Base-by-base conservation (phyloP, 2,113 vertebrate genomes). In the Athene noctua region DNA sequence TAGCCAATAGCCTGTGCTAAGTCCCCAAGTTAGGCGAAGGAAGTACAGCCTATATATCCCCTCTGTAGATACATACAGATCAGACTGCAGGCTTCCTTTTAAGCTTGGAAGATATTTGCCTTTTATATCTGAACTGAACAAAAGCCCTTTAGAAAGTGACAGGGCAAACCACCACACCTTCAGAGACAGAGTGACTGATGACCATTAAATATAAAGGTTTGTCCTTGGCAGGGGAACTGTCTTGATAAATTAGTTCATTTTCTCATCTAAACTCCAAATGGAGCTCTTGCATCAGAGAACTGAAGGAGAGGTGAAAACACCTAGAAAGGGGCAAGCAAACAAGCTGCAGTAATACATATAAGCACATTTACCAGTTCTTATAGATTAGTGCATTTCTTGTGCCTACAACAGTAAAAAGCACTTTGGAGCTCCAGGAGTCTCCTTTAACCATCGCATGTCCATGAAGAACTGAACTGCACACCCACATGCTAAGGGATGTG, bases 211-310 rank as follows among this genome's bases (percentile, higher is more conserved):
- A 40, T 36, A 92, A 59, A 88, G 2, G 4, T 73, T 85, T 96
- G 62, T 75, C 71, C 70, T 90, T 88, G 88, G 62, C 92, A 86
- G 19, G 32, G 16, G 19, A 94, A 54, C n/a, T 34, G 30, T 42
- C 62, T 82, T 80, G 54, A 83, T 77, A 65, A 92, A 67, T 82
- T 38, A 80, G 66, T 75, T 86, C 20, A 68, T 96, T 95, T 94
- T 90, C 74, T 38, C 85, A 57, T 80, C 79, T 61, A 36, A 93
- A 63, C 85, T 95, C 66, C 70, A 38, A 81, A 93, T 93, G 82
- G 74, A 88, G 62, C 40, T 90, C 52, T 90, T 90, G 79, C 36
- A 46, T 44, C 70, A 92, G 49, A 47, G 46, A 88, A 86, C 58
- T 34, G 32, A 88, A 88, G 40, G 57, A 80, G 25, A 83, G 10